phyloP scores from a whole-genome alignment of 2,888 invertebrate genomes.

The Oegoconia quadripuncta region DNA sequence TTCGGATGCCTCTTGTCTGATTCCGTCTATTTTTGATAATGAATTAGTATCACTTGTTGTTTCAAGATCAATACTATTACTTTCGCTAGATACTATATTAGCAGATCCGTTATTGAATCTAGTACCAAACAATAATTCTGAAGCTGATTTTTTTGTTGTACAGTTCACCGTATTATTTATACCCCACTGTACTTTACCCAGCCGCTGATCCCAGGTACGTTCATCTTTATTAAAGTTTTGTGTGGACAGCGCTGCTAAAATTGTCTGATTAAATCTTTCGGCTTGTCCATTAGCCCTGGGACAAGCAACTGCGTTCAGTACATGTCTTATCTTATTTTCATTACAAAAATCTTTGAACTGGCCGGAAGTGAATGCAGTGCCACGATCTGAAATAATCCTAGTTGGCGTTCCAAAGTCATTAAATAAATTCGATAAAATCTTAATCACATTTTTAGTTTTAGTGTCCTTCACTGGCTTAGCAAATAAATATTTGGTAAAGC shows the following conservation, averaged over 20 bases:
- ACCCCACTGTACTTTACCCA: conserved; percentile 8
- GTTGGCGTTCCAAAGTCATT: conserved; percentile 3
- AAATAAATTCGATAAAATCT: not conserved
- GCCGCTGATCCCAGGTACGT: not conserved
- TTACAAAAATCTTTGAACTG: conserved; percentile 1
- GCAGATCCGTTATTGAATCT: conserved; percentile 8
- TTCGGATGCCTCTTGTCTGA: not conserved
- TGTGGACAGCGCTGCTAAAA: too few species aligned
- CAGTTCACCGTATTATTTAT: conserved; percentile 7
- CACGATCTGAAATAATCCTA: conserved; percentile 5
- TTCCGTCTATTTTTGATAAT: not conserved
- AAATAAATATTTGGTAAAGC: conserved; percentile 17
- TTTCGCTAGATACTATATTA: not conserved
- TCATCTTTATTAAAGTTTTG: not conserved
- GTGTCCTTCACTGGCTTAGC: conserved; percentile 14
- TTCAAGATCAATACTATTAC: not conserved
- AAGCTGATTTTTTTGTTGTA: conserved; percentile 9
- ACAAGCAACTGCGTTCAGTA: not conserved
- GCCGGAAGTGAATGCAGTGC: conserved; percentile 3
- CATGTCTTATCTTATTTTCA: conserved; percentile 3
- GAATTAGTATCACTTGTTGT: not conserved
- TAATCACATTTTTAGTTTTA: conserved; percentile 4
- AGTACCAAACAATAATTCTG: conserved; percentile 10
- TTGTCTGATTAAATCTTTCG: not conserved
- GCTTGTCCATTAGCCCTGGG: conserved; percentile 3